Conservation (phyloP, 2,797 vertebrate genomes). For the Cynopterus sphinx region DNA sequence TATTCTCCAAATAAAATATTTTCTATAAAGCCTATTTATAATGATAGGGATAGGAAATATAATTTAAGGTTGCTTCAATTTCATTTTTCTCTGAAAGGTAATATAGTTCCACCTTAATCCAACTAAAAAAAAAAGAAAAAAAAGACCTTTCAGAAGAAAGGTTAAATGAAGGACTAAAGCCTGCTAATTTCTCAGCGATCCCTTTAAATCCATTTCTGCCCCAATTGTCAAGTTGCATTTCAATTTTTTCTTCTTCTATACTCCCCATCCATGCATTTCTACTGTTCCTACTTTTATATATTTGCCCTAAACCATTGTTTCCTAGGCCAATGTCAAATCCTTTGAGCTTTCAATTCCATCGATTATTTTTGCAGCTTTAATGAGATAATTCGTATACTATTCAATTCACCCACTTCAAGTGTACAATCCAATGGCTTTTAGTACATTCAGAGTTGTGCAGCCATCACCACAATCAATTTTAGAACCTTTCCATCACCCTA, state of each 20-base stretch:
- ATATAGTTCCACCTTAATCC: neutral
- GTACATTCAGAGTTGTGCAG: neutral
- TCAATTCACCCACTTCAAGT: neutral
- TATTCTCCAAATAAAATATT: neutral
- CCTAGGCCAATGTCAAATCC: neutral
- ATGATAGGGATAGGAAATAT: neutral
- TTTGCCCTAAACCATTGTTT: neutral
- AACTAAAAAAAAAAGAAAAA: neutral
- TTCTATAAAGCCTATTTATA: neutral
- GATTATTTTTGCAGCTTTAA: neutral
- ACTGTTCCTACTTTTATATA: neutral
- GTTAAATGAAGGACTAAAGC: neutral
- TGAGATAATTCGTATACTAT: neutral
- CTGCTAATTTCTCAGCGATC: neutral
- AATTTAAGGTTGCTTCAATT: neutral
- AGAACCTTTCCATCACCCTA: neutral
- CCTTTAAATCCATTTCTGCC: neutral
- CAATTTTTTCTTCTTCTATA: neutral
- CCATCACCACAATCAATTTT: neutral
- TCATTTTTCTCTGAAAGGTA: constrained; percentile 31
- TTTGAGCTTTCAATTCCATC: neutral
- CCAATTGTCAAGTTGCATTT: neutral
- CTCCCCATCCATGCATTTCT: neutral
- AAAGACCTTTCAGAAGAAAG: neutral
- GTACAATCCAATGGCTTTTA: neutral